These are phyloP conservation scores for Pseudochirops cupreus DNA, from an alignment of 2,797 vertebrate genomes.

Conservation along the genomic window DNA sequence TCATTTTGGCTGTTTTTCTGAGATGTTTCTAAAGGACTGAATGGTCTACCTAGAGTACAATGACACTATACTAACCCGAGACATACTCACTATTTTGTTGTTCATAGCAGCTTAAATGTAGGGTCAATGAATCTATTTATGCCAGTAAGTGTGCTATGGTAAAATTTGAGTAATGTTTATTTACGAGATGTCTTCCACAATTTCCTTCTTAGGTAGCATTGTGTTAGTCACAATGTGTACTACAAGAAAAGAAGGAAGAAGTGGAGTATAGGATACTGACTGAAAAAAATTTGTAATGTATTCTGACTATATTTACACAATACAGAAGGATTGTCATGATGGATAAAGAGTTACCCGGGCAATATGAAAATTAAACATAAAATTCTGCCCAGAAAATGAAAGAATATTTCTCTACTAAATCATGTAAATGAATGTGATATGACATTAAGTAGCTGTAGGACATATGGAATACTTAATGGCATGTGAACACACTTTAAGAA, in stretches of 20 bases:
- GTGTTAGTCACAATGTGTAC: slow-evolving; percentile 22
- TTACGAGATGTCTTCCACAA: slow-evolving; percentile 25
- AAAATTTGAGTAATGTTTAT: slow-evolving; percentile 64
- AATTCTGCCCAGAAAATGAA: neutral
- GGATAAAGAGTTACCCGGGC: neutral
- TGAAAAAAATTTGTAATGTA: slow-evolving; percentile 32
- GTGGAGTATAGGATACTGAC: neutral
- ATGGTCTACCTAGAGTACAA: slow-evolving; percentile 54
- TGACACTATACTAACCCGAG: slow-evolving; percentile 26
- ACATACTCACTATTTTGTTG: slow-evolving; percentile 31
- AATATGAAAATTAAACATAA: neutral
- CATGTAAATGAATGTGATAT: neutral
- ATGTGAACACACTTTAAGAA: neutral
- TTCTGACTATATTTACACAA: neutral
- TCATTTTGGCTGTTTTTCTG: neutral
- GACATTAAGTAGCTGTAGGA: neutral
- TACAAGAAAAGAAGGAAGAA: slow-evolving; percentile 43
- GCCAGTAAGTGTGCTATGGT: slow-evolving; percentile 59
- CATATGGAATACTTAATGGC: neutral
- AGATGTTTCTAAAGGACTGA: slow-evolving; percentile 57
- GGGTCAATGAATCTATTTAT: slow-evolving; percentile 59
- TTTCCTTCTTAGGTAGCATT: slow-evolving; percentile 31
- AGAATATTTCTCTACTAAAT: neutral
- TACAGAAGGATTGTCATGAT: neutral
- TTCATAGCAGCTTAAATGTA: slow-evolving; percentile 66